Evolutionary conservation across 2,113 vertebrate genomes (phyloP), one percentile per base, ranked within the genome.

Genomic region (Phalacrocorax aristotelis): DNA sequence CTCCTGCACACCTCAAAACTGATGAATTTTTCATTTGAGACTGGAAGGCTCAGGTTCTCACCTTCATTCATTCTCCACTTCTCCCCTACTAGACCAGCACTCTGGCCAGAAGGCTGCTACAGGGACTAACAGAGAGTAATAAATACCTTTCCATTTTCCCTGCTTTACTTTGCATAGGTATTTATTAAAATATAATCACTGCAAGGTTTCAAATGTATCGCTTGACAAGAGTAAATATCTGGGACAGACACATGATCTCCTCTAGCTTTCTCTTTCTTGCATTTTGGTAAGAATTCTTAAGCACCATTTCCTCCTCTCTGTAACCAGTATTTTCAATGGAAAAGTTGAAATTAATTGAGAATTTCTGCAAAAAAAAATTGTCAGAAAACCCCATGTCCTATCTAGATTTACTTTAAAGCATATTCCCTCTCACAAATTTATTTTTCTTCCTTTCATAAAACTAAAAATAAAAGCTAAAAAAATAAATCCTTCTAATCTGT

Each of bases 371-470:
- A 61, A 61, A 64, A n/a, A 5, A 8, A n/a, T 44, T 58, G 6
- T 18, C 11, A 57, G 32, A 68, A 40, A 25, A 1, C 1, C 0
- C 1, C 4, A 17, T 18, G 11, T 40, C 11, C 2, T 65, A 38
- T 36, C 14, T 68, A 64, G 7, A 2, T 80, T 75, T 70, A 44
- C 3, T 78, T 87, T 49, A 58, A 75, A 49, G 2, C 2, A 18
- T 29, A 54, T 40, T 52, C 5, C 4, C 3, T 52, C 10, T 61
- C 22, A 49, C 10, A 68, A 40, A 18, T 64, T 55, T 62, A 0
- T 38, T 30, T 70, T 80, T 55, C 8, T 69, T 77, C 29, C 2
- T 62, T 49, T 84, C 4, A 19, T 62, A 8, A 25, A 72, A 40
- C 5, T 49, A 22, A 70, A 76, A 60, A 5, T 8, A 10, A 15